phyloP scores from a whole-genome alignment of 2,113 vertebrate species.

The Brachypodius melanocephalos region DNA sequence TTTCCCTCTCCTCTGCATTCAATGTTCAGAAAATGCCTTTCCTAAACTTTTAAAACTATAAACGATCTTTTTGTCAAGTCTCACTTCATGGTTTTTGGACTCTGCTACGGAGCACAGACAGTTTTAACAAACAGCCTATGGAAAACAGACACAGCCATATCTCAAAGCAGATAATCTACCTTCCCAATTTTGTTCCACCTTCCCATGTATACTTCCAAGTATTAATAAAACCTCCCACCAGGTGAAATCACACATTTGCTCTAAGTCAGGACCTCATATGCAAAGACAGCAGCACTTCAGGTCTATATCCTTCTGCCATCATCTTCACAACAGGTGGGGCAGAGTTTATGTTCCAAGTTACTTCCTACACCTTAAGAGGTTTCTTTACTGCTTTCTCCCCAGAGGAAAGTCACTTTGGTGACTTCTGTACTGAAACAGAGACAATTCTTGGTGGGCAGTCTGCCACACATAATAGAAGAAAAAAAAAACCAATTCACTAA shows the following conservation, averaged over 20 bases:
- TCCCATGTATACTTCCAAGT: background rate
- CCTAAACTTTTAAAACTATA: background rate
- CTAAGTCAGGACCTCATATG: background rate
- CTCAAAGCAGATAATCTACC: background rate
- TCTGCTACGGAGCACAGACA: background rate
- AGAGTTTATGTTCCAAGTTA: background rate
- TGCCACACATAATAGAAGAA: conserved; percentile 1
- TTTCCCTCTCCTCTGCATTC: background rate
- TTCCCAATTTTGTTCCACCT: background rate
- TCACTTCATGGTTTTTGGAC: background rate
- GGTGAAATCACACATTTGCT: background rate
- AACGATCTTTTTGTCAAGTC: background rate
- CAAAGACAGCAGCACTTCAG: background rate
- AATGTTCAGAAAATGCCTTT: background rate
- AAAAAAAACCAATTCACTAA: conserved; percentile 13
- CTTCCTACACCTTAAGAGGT: background rate
- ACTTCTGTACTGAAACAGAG: background rate
- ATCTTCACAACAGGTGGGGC: background rate
- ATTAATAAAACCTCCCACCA: background rate
- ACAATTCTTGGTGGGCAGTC: background rate
- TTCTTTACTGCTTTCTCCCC: background rate
- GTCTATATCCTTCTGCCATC: background rate
- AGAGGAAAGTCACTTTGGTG: background rate
- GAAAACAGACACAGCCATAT: background rate
- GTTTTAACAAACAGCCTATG: background rate